phyloP scores from a whole-genome alignment of 2,113 vertebrate species.

The Montifringilla adamsi region DNA sequence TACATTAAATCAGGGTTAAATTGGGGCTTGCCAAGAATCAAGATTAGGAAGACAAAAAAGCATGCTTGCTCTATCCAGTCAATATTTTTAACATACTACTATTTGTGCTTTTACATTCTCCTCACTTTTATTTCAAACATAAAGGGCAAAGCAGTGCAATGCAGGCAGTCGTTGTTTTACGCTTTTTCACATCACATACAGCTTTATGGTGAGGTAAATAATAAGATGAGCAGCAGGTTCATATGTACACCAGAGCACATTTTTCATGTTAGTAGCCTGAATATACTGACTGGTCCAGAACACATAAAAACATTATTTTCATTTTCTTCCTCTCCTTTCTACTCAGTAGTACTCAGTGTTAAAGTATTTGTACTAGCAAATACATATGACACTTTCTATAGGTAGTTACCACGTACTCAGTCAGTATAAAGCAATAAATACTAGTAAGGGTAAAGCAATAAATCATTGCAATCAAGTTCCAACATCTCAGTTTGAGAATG shows the following conservation, averaged over 20 bases:
- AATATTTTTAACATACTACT: neutral
- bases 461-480: neutral
- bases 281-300: neutral
- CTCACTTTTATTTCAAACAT: neutral
- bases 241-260: neutral
- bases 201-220: neutral
- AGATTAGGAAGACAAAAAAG: neutral
- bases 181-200: neutral
- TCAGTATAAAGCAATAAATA: neutral
- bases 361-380: neutral
- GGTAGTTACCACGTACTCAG: neutral
- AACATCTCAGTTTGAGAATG: neutral
- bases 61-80: neutral
- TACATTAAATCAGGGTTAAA: conserved; percentile 5
- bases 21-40: neutral
- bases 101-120: neutral
- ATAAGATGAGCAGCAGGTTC: neutral
- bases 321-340: neutral
- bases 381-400: neutral
- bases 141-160: neutral
- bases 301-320: neutral
- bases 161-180: neutral
- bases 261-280: neutral
- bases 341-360: neutral
- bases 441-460: neutral